These are phyloP conservation scores for Poeciliopsis turneri DNA, from an alignment of 2,797 vertebrate genomes.

Conservation along the genomic window DNA sequence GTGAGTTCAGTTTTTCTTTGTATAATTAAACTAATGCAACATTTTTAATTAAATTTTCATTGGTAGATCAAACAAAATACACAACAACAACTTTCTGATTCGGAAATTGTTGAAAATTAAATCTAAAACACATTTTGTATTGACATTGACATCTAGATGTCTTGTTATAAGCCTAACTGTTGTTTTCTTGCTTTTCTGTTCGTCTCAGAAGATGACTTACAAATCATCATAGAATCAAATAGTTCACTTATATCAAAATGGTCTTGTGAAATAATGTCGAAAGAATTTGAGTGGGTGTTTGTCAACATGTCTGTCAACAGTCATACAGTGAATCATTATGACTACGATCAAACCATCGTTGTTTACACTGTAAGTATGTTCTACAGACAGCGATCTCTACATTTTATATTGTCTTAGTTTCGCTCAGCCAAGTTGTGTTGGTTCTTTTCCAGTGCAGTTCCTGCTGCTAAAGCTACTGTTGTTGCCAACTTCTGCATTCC, in stretches of 20 bases:
- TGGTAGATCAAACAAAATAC: background rate
- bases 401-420: background rate
- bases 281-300: constrained; percentile 69
- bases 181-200: background rate
- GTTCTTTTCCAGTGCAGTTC: background rate
- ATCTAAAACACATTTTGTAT: background rate
- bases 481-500: no score
- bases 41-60: background rate
- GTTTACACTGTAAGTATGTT: constrained; percentile 5
- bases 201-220: constrained; percentile 5
- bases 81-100: background rate
- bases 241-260: background rate
- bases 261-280: constrained; percentile 31
- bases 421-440: background rate
- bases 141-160: background rate
- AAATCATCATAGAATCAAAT: fast-evolving
- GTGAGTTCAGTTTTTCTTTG: constrained; percentile 33
- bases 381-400: background rate
- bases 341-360: constrained; percentile 6
- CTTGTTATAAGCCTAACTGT: background rate
- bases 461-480: no score
- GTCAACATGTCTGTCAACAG: constrained; percentile 25
- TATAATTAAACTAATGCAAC: background rate
- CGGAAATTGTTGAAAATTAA: background rate
- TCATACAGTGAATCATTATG: background rate